Conservation (phyloP, 2,113 vertebrate species). For the Zootoca vivipara region DNA sequence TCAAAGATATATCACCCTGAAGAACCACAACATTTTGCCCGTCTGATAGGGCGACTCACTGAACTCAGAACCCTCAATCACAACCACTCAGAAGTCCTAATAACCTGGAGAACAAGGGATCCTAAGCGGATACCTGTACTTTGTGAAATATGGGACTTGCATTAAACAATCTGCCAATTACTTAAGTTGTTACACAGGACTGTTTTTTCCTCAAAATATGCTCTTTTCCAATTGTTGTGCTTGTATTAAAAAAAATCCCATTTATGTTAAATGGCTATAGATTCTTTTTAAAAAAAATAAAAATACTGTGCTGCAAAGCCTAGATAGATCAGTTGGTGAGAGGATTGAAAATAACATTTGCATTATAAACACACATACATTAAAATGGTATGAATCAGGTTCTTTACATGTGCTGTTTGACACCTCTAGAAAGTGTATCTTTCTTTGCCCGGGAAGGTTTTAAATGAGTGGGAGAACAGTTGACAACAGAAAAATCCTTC, state of each 20-base stretch:
- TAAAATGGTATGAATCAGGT: not conserved
- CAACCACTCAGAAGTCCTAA: slow-evolving; percentile 85
- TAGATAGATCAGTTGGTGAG: not conserved
- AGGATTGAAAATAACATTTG: not conserved
- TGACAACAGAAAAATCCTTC: not conserved
- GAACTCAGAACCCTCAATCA: slow-evolving; percentile 89
- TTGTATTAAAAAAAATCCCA: not conserved
- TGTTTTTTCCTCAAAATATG: slow-evolving; percentile 31
- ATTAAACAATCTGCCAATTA: slow-evolving; percentile 48
- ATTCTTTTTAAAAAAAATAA: not conserved
- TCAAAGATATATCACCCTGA: slow-evolving; percentile 77
- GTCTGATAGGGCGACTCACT: slow-evolving; percentile 86
- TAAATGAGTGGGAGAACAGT: not conserved
- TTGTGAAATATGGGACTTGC: slow-evolving; percentile 73
- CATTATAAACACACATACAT: not conserved
- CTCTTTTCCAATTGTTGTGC: slow-evolving; percentile 20
- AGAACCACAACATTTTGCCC: slow-evolving; percentile 86
- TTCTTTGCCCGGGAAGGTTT: not conserved
- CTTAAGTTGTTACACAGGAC: slow-evolving; percentile 39
- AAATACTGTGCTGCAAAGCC: not conserved
- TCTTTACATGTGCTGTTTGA: not conserved
- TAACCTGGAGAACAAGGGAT: slow-evolving; percentile 65
- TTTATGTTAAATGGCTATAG: slow-evolving; percentile 22
- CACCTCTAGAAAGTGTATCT: not conserved
- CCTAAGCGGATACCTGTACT: slow-evolving; percentile 61